Conservation (phyloP, 2,113 vertebrate species). For the Ctenomys sociabilis region DNA sequence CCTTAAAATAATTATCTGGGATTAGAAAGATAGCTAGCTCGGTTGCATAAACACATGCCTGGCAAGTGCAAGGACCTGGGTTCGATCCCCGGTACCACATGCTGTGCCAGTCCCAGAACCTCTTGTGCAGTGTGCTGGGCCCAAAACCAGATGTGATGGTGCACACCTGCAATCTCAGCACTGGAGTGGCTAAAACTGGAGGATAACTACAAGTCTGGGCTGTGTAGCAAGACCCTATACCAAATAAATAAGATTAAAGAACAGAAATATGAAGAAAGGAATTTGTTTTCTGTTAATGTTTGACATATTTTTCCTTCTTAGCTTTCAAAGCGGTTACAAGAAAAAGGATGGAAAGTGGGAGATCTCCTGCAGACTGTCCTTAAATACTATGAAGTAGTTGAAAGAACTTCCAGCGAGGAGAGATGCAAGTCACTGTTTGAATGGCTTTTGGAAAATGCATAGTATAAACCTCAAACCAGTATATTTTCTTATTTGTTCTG, state of each 20-base stretch:
- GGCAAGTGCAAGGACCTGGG: too few relatives aligned
- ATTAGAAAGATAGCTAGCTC: too few relatives aligned
- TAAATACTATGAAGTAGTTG: slow-evolving; percentile 90
- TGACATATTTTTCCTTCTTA: slow-evolving; percentile 76
- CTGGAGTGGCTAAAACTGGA: too few relatives aligned
- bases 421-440: slow-evolving; percentile 88
- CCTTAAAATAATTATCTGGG: background rate
- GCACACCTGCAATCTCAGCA: too few relatives aligned
- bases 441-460: slow-evolving; percentile 94
- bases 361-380: slow-evolving; percentile 94
- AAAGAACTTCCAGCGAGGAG: slow-evolving; percentile 72
- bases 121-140: too few relatives aligned
- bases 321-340: slow-evolving; percentile 91
- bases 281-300: slow-evolving; percentile 32
- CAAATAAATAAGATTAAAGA: too few relatives aligned
- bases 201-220: too few relatives aligned
- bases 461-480: slow-evolving; percentile 79
- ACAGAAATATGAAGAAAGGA: background rate
- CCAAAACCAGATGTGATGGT: too few relatives aligned
- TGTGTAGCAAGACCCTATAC: too few relatives aligned
- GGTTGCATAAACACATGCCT: too few relatives aligned
- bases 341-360: slow-evolving; percentile 92
- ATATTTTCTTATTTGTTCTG: slow-evolving; percentile 77
- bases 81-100: too few relatives aligned
- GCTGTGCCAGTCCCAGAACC: too few relatives aligned